Evolutionary conservation across 2,797 vertebrate species (phyloP).

Genomic region (Girardinus metallicus): DNA sequence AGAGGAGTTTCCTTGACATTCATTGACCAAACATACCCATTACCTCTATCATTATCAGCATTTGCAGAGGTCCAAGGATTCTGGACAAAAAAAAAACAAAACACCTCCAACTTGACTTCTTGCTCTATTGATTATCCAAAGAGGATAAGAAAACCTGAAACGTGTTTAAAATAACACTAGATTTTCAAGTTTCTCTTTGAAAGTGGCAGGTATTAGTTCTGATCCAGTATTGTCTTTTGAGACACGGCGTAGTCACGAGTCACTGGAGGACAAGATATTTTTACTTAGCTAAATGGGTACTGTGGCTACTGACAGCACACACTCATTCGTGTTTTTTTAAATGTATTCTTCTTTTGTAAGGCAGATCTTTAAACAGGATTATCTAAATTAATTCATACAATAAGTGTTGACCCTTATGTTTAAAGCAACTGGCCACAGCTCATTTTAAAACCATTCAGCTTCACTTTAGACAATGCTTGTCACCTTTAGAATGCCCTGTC

Average conservation of each 20-base stretch:
- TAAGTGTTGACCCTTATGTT: neutral
- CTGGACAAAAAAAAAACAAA: slow-evolving; percentile 30
- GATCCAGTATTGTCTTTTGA: slow-evolving; percentile 43
- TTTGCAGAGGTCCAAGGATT: slow-evolving; percentile 48
- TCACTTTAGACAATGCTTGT: neutral
- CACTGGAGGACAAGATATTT: slow-evolving; percentile 73
- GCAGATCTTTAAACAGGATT: slow-evolving; percentile 13
- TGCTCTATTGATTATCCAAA: neutral
- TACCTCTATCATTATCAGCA: slow-evolving; percentile 44
- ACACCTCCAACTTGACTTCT: neutral
- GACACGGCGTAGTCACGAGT: slow-evolving; percentile 25
- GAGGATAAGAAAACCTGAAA: slow-evolving; percentile 12
- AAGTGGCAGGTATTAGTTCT: slow-evolving; percentile 42
- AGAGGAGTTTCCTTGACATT: slow-evolving; percentile 56
- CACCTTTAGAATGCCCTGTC: neutral
- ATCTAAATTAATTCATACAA: neutral
- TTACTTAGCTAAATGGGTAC: slow-evolving; percentile 58
- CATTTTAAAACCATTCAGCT: neutral
- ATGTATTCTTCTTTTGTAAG: slow-evolving; percentile 11
- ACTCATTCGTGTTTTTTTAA: slow-evolving; percentile 33
- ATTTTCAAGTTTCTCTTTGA: slow-evolving; percentile 33
- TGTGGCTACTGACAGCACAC: slow-evolving; percentile 25
- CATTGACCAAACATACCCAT: slow-evolving; percentile 57
- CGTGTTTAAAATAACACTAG: slow-evolving; percentile 17
- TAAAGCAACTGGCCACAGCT: neutral